Conservation (phyloP, 2,113 vertebrate species). For the Eulemur rufifrons region DNA sequence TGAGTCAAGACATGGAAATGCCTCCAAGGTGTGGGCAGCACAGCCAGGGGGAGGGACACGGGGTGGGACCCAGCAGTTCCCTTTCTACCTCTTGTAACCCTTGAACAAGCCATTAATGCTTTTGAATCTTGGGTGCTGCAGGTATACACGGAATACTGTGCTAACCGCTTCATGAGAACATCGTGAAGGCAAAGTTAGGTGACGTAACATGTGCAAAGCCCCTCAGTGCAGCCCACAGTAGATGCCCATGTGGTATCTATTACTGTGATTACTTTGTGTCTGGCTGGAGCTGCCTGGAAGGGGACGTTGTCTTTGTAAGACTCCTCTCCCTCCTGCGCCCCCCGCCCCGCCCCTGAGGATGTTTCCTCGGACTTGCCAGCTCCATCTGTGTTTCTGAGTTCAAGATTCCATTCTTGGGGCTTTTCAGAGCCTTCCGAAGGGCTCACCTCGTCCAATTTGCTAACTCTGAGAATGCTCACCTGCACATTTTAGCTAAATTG, state of each 20-base stretch:
- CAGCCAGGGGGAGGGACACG: rapidly evolving
- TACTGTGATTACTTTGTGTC: not conserved
- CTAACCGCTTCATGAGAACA: rapidly evolving
- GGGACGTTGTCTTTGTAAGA: not conserved
- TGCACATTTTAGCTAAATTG: not conserved
- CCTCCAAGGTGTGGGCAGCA: not conserved
- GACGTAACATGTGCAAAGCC: rapidly evolving
- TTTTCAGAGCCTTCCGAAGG: not conserved
- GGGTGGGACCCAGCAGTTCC: no score
- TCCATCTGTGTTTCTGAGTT: not conserved
- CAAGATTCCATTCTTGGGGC: not conserved
- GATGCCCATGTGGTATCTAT: rapidly evolving
- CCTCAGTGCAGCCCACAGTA: rapidly evolving
- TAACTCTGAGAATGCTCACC: not conserved
- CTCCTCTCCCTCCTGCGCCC: not conserved
- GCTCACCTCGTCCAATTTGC: not conserved
- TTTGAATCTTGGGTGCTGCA: not conserved
- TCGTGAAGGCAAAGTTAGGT: no score
- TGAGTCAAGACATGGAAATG: not conserved
- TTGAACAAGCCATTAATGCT: not conserved
- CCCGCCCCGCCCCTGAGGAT: no score
- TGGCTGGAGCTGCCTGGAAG: not conserved
- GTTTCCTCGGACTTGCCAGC: not conserved
- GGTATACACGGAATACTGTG: no score
- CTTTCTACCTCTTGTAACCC: not conserved